Base-by-base conservation (phyloP, 2,797 vertebrate species). In the Argya squamiceps region DNA sequence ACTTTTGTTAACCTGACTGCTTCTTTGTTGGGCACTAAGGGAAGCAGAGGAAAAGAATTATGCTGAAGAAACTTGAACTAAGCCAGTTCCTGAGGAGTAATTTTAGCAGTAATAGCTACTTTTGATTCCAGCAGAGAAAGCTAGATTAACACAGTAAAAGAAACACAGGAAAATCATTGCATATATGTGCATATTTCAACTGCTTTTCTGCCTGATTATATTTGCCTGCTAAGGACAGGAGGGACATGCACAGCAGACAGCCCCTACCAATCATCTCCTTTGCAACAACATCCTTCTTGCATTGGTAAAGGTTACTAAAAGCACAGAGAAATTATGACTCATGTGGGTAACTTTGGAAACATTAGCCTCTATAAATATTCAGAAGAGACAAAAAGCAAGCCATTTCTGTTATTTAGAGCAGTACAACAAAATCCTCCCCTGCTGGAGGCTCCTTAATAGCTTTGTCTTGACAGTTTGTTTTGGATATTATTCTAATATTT, bases 11-110 rank as follows among this genome's bases (percentile, higher is more conserved):
- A 99, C 98, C 97, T 99, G 99, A 98, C 98, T 99, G 98, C 98
- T 99, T 96, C 99, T 98, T 97, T 99, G 99, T 97, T 99, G 99
- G 70, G 99, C 99, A 90, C 99, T 99, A 97, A 84, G 76, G 95
- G 93, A 97, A 97, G 95, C 94, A 98, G 97, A 94, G 95, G 94
- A 98, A 84, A 88, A 98, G 89, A 97, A 84, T 87, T 93, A 94
- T 24, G 68, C 93, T 97, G 97, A 97, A 97, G 95, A 97, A 93
- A 94, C 60, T 63, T 8, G 0, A 93, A 75, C 84, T 89, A 86
- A 56, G 74, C 17, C 76, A 64, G 73, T 62, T 96, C 75, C 81
- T 4, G 2, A 96, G 65, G 65, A 96, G 85, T 15, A 97, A 91
- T 43, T 93, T 82, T 74, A 93, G 43, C 62, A 92, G 15, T 50